Evolutionary conservation across 2,113 vertebrate species (phyloP).

Genomic region (Pandion haliaetus): DNA sequence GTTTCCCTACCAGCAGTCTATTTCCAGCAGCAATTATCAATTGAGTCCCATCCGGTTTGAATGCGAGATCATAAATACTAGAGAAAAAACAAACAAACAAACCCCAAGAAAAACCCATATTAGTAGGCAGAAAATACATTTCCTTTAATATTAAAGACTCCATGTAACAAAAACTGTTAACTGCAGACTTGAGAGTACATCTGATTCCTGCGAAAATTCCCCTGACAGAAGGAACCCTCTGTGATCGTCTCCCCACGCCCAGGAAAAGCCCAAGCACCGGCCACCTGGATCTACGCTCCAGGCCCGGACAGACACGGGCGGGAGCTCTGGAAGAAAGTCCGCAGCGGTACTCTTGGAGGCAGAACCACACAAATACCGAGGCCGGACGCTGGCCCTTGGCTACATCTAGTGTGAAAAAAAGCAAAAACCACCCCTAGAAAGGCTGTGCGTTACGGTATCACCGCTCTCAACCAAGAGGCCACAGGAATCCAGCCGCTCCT

Average conservation of each 20-base stretch:
- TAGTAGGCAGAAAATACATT: background rate
- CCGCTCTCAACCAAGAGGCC: too few species aligned
- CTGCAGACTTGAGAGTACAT: accelerated
- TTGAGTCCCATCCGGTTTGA: conserved; percentile 97
- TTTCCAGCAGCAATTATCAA: conserved; percentile 94
- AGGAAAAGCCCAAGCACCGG: background rate
- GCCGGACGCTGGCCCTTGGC: background rate
- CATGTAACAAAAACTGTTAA: accelerated
- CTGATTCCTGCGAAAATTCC: accelerated
- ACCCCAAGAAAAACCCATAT: accelerated
- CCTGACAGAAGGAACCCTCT: accelerated
- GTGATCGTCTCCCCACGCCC: accelerated
- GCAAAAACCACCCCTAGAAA: too few species aligned
- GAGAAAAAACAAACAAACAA: background rate
- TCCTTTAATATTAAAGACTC: accelerated
- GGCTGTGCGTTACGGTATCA: accelerated
- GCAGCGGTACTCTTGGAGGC: background rate
- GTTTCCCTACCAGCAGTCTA: conserved; percentile 86
- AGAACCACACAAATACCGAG: accelerated
- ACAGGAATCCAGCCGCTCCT: background rate
- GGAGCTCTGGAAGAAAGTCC: background rate
- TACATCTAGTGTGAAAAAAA: accelerated
- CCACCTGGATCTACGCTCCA: too few species aligned
- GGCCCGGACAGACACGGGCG: accelerated
- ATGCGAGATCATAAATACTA: conserved; percentile 94